phyloP scores from a whole-genome alignment of 64 coral and sea anemone species.

The Dendronephthya gigantea region DNA sequence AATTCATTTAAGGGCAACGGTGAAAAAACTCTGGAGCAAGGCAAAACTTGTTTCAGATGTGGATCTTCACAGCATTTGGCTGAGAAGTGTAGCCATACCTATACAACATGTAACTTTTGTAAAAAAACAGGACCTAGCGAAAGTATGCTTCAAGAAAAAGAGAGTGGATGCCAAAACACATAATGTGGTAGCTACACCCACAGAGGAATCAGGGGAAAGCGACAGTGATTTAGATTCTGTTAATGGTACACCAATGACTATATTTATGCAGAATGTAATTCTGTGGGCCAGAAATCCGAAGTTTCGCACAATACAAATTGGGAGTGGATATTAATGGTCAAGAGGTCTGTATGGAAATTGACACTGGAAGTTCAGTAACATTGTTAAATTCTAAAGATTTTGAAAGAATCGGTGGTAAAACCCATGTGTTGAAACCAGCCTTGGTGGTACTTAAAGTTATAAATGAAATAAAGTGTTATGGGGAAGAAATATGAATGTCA shows the following conservation, averaged over 20 bases:
- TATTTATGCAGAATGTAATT: constrained; percentile 28
- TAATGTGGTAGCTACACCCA: constrained; percentile 43
- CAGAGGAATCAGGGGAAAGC: background rate
- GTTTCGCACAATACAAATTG: constrained; percentile 36
- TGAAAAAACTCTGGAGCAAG: background rate
- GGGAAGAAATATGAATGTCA: too few species aligned
- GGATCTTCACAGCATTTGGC: constrained; percentile 43
- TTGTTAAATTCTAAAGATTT: constrained; percentile 28
- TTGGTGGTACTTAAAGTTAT: background rate
- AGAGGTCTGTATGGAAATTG: constrained; percentile 39
- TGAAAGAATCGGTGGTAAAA: constrained; percentile 32
- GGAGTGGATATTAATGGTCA: constrained; percentile 23
- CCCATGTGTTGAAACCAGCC: background rate
- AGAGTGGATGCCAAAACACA: too few species aligned
- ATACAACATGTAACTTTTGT: constrained; percentile 34
- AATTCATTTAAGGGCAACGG: background rate
- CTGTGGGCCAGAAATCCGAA: background rate
- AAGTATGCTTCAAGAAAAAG: constrained; percentile 39
- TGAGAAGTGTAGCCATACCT: constrained; percentile 26
- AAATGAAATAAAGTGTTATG: too few species aligned
- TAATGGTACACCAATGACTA: background rate
- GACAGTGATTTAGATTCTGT: constrained; percentile 15
- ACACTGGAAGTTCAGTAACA: constrained; percentile 42
- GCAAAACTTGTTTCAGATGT: constrained; percentile 44
- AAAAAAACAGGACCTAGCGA: constrained; percentile 38